These are phyloP conservation scores for Myiotriccus ornatus DNA, from an alignment of 2,797 vertebrate species.

Conservation along the genomic window DNA sequence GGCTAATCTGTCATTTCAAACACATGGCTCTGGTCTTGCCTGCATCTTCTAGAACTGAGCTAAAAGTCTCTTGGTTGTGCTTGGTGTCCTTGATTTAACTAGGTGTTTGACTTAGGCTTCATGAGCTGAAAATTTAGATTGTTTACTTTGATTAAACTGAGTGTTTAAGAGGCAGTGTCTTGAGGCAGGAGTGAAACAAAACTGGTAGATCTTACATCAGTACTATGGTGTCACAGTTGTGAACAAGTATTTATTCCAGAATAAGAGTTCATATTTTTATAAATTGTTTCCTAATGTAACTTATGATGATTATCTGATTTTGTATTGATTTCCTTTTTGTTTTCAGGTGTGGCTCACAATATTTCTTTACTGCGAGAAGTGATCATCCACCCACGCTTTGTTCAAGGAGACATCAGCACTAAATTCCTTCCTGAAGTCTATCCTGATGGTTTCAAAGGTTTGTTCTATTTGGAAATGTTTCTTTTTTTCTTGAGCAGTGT, in stretches of 20 bases:
- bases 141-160: background rate
- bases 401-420: conserved; percentile 92
- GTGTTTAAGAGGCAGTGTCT: background rate
- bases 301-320: background rate
- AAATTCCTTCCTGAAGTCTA: conserved; percentile 96
- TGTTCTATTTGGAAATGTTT: conserved; percentile 40
- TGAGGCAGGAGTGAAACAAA: background rate
- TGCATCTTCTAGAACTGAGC: background rate
- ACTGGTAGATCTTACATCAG: background rate
- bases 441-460: conserved; percentile 93
- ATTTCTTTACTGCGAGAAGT: conserved; percentile 93
- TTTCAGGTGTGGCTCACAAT: conserved; percentile 94
- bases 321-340: conserved; percentile 16
- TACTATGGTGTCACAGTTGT: background rate
- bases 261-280: background rate
- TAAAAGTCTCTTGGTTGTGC: background rate
- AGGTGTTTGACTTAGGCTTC: background rate
- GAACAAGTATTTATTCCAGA: background rate
- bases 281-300: background rate
- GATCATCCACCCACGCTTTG: conserved; percentile 89
- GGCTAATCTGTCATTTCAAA: background rate
- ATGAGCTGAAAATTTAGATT: background rate
- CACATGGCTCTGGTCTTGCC: background rate
- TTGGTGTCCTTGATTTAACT: background rate
- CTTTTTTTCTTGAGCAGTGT: background rate